phyloP scores from a whole-genome alignment of 2,888 invertebrate species.

The Sesia bembeciformis region DNA sequence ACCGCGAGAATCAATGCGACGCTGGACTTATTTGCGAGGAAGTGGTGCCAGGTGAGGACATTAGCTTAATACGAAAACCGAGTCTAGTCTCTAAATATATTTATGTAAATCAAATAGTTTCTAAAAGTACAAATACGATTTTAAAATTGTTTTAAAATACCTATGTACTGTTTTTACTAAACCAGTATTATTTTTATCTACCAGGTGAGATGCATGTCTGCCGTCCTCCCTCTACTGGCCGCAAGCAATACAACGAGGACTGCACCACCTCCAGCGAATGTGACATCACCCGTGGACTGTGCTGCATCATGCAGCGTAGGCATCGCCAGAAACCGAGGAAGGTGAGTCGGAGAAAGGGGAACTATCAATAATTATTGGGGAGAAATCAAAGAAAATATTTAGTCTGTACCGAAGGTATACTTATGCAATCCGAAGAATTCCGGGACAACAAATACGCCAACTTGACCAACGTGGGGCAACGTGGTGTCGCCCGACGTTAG shows the following conservation, averaged over 20 bases:
- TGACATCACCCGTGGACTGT: slow-evolving; percentile 87
- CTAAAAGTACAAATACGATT: no score
- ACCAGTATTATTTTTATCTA: neutral
- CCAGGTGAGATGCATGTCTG: slow-evolving; percentile 80
- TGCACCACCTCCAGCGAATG: slow-evolving; percentile 89
- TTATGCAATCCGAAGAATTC: no score
- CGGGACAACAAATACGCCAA: no score
- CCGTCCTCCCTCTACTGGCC: slow-evolving; percentile 83
- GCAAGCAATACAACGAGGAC: slow-evolving; percentile 89
- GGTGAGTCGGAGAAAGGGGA: slow-evolving; percentile 51
- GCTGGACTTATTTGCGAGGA: slow-evolving; percentile 87
- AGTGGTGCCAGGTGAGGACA: slow-evolving; percentile 70
- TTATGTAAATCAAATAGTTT: no score
- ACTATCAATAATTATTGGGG: no score
- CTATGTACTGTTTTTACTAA: neutral
- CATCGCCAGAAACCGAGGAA: slow-evolving; percentile 90
- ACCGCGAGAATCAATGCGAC: slow-evolving; percentile 88
- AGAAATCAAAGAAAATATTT: no score
- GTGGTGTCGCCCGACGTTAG: no score
- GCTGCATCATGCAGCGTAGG: slow-evolving; percentile 89
- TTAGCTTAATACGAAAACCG: no score
- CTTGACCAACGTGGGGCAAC: no score
- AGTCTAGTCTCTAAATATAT: no score
- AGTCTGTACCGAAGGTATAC: no score
- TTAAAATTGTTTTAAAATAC: no score